phyloP scores from a whole-genome alignment of 2,113 vertebrate species.

The Hippocampus guttulatus region DNA sequence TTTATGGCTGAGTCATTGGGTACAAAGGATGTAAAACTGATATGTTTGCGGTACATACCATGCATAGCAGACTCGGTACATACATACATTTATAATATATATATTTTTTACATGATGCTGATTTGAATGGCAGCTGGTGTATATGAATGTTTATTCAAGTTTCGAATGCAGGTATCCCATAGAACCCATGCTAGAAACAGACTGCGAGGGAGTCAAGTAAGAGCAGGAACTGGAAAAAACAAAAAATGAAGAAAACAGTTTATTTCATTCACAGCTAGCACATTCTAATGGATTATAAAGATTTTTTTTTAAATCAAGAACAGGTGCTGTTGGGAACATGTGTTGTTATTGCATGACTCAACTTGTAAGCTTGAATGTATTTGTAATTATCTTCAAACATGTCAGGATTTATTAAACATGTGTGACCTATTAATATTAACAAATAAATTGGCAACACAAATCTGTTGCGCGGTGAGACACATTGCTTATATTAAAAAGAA shows the following conservation, averaged over 20 bases:
- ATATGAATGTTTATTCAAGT: not conserved
- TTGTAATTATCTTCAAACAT: not conserved
- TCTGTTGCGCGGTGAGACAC: not conserved
- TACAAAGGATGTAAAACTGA: slow-evolving; percentile 42
- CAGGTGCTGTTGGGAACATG: not conserved
- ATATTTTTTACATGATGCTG: not conserved
- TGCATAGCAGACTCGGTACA: slow-evolving; percentile 15
- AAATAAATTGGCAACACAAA: not conserved
- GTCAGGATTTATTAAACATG: not conserved
- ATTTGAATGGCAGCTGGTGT: not conserved
- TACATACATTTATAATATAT: slow-evolving; percentile 26
- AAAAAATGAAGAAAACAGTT: not conserved
- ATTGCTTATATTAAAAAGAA: not conserved
- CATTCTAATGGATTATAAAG: not conserved
- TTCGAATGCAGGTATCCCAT: not conserved
- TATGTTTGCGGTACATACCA: slow-evolving; percentile 28
- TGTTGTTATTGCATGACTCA: not conserved
- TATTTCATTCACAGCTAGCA: not conserved
- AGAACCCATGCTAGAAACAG: not conserved
- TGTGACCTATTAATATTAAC: not conserved
- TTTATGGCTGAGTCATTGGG: slow-evolving; percentile 71
- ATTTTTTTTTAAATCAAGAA: not conserved
- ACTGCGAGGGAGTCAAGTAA: not conserved
- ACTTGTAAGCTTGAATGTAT: not conserved
- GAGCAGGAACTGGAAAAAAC: not conserved